These are phyloP conservation scores for Tetramorium simillimum DNA, from an alignment of 1,140 invertebrate species.

Conservation along the genomic window DNA sequence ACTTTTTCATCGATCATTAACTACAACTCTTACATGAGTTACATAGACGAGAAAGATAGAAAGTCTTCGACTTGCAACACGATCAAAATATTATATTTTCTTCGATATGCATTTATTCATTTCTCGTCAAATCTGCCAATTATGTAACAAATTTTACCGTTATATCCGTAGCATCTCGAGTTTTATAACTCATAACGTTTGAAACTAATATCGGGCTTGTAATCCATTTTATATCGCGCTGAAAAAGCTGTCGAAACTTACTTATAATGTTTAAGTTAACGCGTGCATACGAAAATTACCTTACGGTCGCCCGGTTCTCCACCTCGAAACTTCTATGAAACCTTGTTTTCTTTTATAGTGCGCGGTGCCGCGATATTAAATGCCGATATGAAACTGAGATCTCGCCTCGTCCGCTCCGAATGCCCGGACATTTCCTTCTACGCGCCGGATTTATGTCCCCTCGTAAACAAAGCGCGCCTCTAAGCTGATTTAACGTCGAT, in stretches of 20 bases:
- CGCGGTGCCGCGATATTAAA: conserved; percentile 42
- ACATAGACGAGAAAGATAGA: neutral
- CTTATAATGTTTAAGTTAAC: conserved; percentile 49
- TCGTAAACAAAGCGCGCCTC: conserved; percentile 55
- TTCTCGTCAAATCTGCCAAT: neutral
- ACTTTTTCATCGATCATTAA: neutral
- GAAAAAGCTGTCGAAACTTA: conserved; percentile 52
- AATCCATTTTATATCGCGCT: conserved; percentile 32
- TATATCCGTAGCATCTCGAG: neutral
- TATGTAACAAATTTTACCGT: neutral
- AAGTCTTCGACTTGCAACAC: neutral
- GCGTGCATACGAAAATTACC: conserved; percentile 29
- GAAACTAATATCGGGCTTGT: conserved; percentile 6
- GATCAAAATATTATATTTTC: neutral
- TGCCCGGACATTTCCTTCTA: conserved; percentile 42
- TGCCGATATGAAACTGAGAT: conserved; percentile 37
- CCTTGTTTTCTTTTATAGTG: conserved; percentile 54
- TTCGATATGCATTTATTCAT: neutral
- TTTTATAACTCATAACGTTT: conserved; percentile 32
- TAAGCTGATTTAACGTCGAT: conserved; percentile 60
- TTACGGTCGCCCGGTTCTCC: neutral
- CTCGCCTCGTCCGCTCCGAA: neutral
- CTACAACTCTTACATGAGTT: neutral
- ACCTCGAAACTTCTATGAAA: conserved; percentile 30
- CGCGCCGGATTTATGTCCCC: conserved; percentile 46